A percentile compares a stretch with the other conserved stretches of the same genome.
phyloP scores from a whole-genome alignment of 2,797 vertebrate species.

The Oreonectes daqikongensis region DNA sequence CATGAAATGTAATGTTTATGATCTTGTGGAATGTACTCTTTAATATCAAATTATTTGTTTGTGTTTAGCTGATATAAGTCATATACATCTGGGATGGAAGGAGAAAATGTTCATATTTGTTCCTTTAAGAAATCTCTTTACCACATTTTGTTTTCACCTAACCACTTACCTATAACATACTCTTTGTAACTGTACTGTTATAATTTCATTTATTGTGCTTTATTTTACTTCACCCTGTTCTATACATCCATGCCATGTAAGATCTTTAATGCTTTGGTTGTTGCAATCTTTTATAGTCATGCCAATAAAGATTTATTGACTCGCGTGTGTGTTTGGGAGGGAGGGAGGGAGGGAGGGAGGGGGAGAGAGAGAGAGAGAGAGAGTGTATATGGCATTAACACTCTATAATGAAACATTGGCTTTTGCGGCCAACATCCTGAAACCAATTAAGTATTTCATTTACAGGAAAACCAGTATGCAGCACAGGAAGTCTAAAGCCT shows the following conservation, averaged over 20 bases:
- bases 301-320: conserved; percentile 35
- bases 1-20: too few species aligned
- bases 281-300: conserved; percentile 1
- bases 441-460: conserved; percentile 34
- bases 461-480: conserved; percentile 14
- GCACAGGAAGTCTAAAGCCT: neutral
- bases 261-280: neutral
- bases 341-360: neutral
- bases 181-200: too few species aligned
- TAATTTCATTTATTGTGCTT: neutral
- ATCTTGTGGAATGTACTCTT: too few species aligned
- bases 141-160: too few species aligned
- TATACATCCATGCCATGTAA: neutral
- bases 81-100: too few species aligned
- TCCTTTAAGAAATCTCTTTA: too few species aligned
- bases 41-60: too few species aligned
- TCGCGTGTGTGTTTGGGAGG: neutral
- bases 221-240: neutral
- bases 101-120: too few species aligned
- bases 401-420: conserved; percentile 21
- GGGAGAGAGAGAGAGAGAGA: conserved; percentile 12
- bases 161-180: too few species aligned
- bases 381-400: conserved; percentile 18
- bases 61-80: too few species aligned
- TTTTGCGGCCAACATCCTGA: conserved; percentile 13